Base-by-base conservation (phyloP, 2,888 invertebrate genomes). In the Encarsia formosa region DNA sequence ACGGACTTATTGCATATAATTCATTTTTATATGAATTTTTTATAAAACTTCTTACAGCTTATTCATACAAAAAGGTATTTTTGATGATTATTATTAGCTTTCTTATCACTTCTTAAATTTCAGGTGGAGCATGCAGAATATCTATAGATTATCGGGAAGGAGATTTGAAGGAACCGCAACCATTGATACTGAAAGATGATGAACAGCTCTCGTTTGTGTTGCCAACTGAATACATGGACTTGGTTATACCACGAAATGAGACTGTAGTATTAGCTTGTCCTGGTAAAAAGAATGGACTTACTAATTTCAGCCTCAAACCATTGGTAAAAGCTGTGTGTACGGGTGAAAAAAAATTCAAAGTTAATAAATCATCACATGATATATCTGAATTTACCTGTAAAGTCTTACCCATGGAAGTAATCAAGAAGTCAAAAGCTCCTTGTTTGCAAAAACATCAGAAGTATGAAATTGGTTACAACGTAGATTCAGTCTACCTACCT, bases 161-260 rank as follows among this genome's bases (percentile, higher is more conserved):
- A 13, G 80, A 80, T 60, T 70, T 82, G 2, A 76, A 75, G 0
- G 77, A 78, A 52, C 81, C 80, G 0, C 84, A 84, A 64, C 83
- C 84, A 1, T 74, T 85, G 4, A 77, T 81, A 60, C 64, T 85
- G 2, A 72, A 60, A 6, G 35, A 32, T 26, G 37, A 13, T 6
- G 22, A 31, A 5, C 35, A 45, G 22, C 49, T 48, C 9, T 42
- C 18, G 3, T 65, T 69, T 44, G 29, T 67, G 15, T 59, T 66
- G 49, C 67, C 70, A 4, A 57, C 61, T 34, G 51, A 54, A 6
- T 37, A 38, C 2, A 62, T 63, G 9, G 58, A 29, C 3, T 26
- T 72, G 32, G 44, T 40, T 8, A 48, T 71, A 5, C 39, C 38
- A 13, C 38, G 15, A 4, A 61, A 60, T 20, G 44, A 61, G 22